Conservation (phyloP, 2,113 vertebrate species). For the Gallinago undulata region DNA sequence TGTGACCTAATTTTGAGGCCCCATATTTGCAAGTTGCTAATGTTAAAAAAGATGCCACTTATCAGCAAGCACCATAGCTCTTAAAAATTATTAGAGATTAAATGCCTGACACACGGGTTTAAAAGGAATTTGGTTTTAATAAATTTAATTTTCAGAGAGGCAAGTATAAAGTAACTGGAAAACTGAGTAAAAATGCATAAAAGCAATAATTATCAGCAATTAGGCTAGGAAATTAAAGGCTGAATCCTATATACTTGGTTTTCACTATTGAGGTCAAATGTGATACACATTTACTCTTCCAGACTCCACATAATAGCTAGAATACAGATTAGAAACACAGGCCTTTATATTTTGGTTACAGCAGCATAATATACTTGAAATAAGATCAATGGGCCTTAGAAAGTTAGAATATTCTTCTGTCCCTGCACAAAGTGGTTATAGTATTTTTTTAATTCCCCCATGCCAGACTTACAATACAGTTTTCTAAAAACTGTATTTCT, state of each 20-base stretch:
- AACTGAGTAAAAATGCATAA: not conserved
- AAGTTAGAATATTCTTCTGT: not conserved
- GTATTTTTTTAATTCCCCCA: not conserved
- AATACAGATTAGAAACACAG: not conserved
- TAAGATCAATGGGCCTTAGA: not conserved
- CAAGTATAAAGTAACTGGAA: not conserved
- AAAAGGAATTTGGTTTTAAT: not conserved
- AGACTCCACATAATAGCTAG: not conserved
- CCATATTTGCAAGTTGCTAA: not conserved
- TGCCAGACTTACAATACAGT: not conserved
- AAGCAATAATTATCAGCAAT: not conserved
- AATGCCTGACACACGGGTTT: not conserved
- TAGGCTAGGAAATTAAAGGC: not conserved
- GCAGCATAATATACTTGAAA: not conserved
- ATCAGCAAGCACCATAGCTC: not conserved
- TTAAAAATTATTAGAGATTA: not conserved
- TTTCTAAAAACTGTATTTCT: not conserved
- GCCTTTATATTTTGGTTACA: not conserved
- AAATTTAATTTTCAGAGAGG: not conserved
- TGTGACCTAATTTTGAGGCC: constrained; percentile 7
- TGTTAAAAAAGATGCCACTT: not conserved
- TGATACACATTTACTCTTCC: not conserved
- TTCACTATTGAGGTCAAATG: not conserved
- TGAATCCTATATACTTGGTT: not conserved
- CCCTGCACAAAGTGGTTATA: not conserved